Percentiles rank a stretch among this genome's conserved stretches.
These are phyloP conservation scores for Acanthacorydalis orientalis DNA, from an alignment of 2,888 invertebrate genomes.

Conservation along the genomic window DNA sequence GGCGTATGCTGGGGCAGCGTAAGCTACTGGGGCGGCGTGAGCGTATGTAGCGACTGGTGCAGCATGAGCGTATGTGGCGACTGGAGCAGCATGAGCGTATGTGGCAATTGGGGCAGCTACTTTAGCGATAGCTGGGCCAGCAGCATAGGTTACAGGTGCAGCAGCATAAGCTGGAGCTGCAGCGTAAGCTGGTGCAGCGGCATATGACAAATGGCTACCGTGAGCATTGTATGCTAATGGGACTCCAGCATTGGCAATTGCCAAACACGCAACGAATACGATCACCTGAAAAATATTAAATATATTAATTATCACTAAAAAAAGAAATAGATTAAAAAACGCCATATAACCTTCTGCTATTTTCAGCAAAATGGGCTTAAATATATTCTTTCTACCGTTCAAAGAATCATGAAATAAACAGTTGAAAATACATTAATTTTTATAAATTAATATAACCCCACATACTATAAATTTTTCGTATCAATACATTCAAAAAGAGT, in stretches of 20 bases:
- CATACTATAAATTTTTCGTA: no score
- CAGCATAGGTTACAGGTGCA: slow-evolving; percentile 20
- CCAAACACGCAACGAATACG: neutral
- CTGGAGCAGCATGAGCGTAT: slow-evolving; percentile 11
- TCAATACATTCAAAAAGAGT: no score
- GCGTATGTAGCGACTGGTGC: slow-evolving; percentile 7
- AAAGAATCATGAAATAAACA: no score
- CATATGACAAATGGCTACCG: no score
- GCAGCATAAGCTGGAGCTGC: slow-evolving; percentile 30
- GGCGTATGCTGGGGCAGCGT: slow-evolving; percentile 9
- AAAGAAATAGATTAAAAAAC: no score
- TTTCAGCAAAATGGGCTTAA: no score
- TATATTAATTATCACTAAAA: no score
- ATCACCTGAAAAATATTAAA: neutral
- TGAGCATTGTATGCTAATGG: no score
- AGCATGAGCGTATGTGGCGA: slow-evolving; percentile 2
- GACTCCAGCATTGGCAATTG: neutral
- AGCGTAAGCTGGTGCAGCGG: neutral
- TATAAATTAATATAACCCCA: no score
- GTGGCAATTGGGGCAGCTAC: slow-evolving; percentile 3
- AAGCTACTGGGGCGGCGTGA: slow-evolving; percentile 4
- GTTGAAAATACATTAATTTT: no score
- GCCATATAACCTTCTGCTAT: no score
- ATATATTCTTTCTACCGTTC: no score
- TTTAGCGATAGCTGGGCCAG: slow-evolving; percentile 9